Percentiles rank a stretch among this genome's conserved stretches.
These are phyloP conservation scores for Patella pellucida DNA, from an alignment of 2,888 invertebrate genomes.

Conservation along the genomic window DNA sequence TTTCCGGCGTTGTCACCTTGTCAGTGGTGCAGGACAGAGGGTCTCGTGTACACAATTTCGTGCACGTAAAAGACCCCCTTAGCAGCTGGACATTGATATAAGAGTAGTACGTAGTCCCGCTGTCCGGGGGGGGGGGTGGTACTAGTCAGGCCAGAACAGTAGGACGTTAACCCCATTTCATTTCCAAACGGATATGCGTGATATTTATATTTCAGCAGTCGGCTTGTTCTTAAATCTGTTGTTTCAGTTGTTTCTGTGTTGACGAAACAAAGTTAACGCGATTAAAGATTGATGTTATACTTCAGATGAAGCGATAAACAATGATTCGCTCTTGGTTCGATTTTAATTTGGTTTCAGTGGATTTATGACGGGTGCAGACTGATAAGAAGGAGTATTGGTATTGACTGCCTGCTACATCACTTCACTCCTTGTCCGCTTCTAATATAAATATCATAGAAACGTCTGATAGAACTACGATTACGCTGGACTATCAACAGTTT, in stretches of 20 bases:
- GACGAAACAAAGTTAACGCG: constrained; percentile 22
- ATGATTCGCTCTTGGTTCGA: constrained; percentile 13
- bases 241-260: constrained; percentile 18
- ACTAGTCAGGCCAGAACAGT: too few relatives aligned
- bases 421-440: constrained; percentile 18
- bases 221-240: too few relatives aligned
- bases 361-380: constrained; percentile 22
- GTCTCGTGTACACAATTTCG: too few relatives aligned
- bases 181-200: too few relatives aligned
- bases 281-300: constrained; percentile 15
- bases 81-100: too few relatives aligned
- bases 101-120: too few relatives aligned
- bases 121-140: too few relatives aligned
- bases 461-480: constrained; percentile 26
- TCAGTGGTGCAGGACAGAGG: too few relatives aligned
- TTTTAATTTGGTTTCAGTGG: constrained; percentile 24
- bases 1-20: too few relatives aligned
- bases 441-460: constrained; percentile 23
- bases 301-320: constrained; percentile 21
- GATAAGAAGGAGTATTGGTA: background rate
- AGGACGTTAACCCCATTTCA: too few relatives aligned
- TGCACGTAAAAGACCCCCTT: too few relatives aligned
- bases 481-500: constrained; percentile 18
- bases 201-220: too few relatives aligned
- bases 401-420: constrained; percentile 17